Base-by-base conservation (phyloP, 2,888 invertebrate species). In the Platypus cylindrus region DNA sequence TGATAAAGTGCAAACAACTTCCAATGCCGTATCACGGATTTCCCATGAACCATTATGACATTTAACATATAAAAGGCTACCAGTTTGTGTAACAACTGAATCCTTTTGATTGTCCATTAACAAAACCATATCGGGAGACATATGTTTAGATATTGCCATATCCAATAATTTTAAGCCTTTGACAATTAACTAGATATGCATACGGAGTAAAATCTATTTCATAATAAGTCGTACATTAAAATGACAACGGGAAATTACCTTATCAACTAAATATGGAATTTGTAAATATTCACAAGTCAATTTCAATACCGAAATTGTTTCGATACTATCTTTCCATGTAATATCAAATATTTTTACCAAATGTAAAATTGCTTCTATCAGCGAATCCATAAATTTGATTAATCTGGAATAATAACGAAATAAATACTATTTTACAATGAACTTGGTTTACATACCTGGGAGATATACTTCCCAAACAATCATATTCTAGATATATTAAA, bases 31-130 rank as follows among this genome's bases (percentile, higher is more conserved):
- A 48, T 86, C 85, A 23, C 83, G 66, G 1, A 85, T 73, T 56
- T 85, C 84, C 86, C 85, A 86, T 30, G 74, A 66, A 3, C 67
- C 59, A 51, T 82, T 81, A 45, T 80, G 76, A 53, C 83, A 63
- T 52, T 80, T 75, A 55, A 70, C 70, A 31, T 70, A 71, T 3
- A 86, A 66, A 8, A 80, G 70, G 8, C 71, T 68, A 0, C 78
- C 80, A 5, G 84, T 58, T 38, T 72, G 69, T 39, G 73, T 67
- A 55, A 81, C 69, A 15, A 60, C 55, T 0, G 75, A 71, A 2
- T 75, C 75, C 2, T 71, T 67, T 32, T 73, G 64, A 12, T 73
- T 68, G 48, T 83, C 79, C 40, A 81, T 65, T 5, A 85, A 61
- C 16, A 85, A 56, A 0, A 78, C 82, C 50, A 85, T 67, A 55